Evolutionary conservation across 2,113 vertebrate species (phyloP), one percentile per base, ranked within the genome.

Genomic region (Phalacrocorax aristotelis): DNA sequence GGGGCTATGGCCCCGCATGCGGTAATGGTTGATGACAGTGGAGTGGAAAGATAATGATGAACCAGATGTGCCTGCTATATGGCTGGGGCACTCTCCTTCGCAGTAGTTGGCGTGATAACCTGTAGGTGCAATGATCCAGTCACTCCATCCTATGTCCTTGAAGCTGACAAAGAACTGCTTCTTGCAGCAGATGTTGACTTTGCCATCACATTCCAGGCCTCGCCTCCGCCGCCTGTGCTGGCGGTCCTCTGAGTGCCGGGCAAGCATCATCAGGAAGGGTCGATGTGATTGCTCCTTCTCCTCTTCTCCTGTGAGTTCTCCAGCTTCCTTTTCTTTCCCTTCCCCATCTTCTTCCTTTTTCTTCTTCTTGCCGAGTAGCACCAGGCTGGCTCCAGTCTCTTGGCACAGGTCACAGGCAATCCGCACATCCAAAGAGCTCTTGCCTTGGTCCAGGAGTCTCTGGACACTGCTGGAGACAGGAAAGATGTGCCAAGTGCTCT

Each of bases 21-120:
- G 99, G 98, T 99, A 99, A 96, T 99, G 99, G 97, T 99, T 99
- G 98, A 99, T 99, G 95, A 99, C 99, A 2, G 99, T 99, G 83
- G 99, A 99, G 96, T 99, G 99, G 96, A 99, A 99, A 95, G 99
- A 99, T 30, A 99, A 95, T 0, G 99, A 98, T 27, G 99, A 99
- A 40, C 99, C 99, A 9, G 99, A 99, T 11, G 99, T 99, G 97
- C 99, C 99, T 13, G 99, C 99, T 97, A 99, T 99, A 29, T 99
- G 99, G 85, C 98, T 99, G 14, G 99, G 99, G 90, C 99, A 99
- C 91, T 99, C 99, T 5, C 99, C 99, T 98, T 99, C 99, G 6
- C 99, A 99, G 98, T 99, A 99, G 98, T 99, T 99, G 97, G 99
- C 99, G 0, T 99, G 99, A 93, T 99, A 99, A 58, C 99, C 99